Evolutionary conservation across 2,888 invertebrate genomes (phyloP), one percentile per base, ranked within the genome.

Genomic region (Drosophila lacicola): DNA sequence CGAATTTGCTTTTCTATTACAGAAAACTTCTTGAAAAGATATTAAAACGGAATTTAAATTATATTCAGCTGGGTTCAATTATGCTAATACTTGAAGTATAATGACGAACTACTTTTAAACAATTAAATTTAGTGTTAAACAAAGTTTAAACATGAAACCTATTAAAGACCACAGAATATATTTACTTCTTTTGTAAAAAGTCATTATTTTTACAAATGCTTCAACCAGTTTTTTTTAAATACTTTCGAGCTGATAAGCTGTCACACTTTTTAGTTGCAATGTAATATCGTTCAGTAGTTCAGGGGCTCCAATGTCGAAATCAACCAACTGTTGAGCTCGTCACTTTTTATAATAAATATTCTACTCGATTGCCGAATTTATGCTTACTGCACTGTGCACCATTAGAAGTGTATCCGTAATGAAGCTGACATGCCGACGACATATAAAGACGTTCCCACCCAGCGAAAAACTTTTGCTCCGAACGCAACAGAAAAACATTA

Each of bases 401-500:
- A 57, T 50, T 50, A 17, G 25, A 13, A 17, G 11, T 11, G 19
- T n/a, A 17, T 47, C 1, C 5, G 42, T 36, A 63, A 19, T 29
- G 25, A 34, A 41, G 25, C 41, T 47, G 60, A 58, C 60, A 47
- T 34, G 36, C 17, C 8, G 34, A 34, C 34, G 39, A 37, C 39
- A 41, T 14, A 14, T 36, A 19, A 42, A 50, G 39, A 47, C 33
- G 51, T 11, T 13, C 29, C 11, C 49, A 5, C 21, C 44, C 13
- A 29, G 29, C 1, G 21, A 29, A 37, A 19, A 71, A 67, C 29
- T 60, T 63, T 62, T n/a, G 39, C 25, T 36, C 10, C 11, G 11
- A 54, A 14, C 14, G 25, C 11, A 19, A 65, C 55, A 46, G 34
- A 67, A 64, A 42, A 65, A 58, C 55, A 71, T 53, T 68, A 41